phyloP scores from a whole-genome alignment of 2,888 invertebrate genomes.

The Lepidocyrtinus sp. region DNA sequence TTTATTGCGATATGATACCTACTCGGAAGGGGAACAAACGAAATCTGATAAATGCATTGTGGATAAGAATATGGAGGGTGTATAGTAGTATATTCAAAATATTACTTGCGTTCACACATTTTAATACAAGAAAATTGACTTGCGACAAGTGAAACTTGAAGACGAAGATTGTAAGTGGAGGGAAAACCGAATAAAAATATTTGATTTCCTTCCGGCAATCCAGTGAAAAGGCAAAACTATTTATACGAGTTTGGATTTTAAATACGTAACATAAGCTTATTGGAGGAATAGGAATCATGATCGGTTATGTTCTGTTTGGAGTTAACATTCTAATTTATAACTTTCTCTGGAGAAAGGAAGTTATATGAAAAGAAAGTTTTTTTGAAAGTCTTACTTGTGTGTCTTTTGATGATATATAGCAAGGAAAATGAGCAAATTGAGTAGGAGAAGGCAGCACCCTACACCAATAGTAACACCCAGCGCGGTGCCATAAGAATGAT shows the following conservation, averaged over 20 bases:
- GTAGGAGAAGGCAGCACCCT: constrained; percentile 74
- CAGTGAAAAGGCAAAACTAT: too few relatives aligned
- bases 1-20: background rate
- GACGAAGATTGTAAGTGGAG: too few relatives aligned
- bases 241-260: too few relatives aligned
- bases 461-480: constrained; percentile 92
- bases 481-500: constrained; percentile 91
- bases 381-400: constrained; percentile 64
- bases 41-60: background rate
- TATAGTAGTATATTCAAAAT: background rate
- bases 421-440: constrained; percentile 70
- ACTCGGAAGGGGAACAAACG: background rate
- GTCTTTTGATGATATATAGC: constrained; percentile 70
- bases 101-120: background rate
- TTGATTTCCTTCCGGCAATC: too few relatives aligned
- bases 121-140: background rate
- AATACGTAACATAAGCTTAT: too few relatives aligned
- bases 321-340: too few relatives aligned
- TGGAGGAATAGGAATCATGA: too few relatives aligned
- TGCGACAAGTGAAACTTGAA: background rate
- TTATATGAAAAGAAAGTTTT: constrained; percentile 4
- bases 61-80: background rate
- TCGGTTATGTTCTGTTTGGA: too few relatives aligned
- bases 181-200: too few relatives aligned
- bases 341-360: too few relatives aligned